Conservation (phyloP, 1,140 invertebrate genomes). For the Aphis craccivora region DNA sequence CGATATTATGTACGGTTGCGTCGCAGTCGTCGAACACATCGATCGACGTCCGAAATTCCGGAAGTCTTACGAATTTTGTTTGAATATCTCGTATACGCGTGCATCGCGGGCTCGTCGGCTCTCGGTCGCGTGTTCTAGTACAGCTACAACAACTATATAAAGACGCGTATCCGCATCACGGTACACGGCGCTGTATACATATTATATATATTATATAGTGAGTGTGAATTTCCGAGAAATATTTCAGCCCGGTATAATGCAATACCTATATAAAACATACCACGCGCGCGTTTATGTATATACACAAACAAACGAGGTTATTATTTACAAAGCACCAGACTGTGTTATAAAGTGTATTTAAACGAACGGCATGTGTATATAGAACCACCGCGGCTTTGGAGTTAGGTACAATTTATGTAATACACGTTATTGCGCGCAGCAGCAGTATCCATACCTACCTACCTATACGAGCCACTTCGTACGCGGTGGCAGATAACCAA, state of each 20-base stretch:
- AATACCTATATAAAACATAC: not conserved
- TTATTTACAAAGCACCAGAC: constrained; percentile 8
- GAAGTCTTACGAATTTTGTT: not conserved
- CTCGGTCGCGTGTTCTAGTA: not conserved
- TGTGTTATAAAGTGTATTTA: not conserved
- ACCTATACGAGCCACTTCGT: not conserved
- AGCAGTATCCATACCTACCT: not conserved
- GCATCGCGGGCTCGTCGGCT: no score
- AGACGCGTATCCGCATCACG: not conserved
- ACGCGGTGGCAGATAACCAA: not conserved
- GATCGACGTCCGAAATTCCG: not conserved
- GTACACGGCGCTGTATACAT: no score
- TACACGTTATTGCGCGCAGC: not conserved
- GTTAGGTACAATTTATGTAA: not conserved
- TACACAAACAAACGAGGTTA: constrained; percentile 6
- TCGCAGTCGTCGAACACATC: not conserved
- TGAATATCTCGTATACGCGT: not conserved
- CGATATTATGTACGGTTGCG: not conserved
- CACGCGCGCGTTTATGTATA: not conserved
- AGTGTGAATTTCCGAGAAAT: not conserved
- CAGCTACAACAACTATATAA: not conserved
- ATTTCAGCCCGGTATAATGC: not conserved
- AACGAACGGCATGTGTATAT: not conserved
- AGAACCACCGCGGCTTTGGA: not conserved
- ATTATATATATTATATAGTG: no score